phyloP scores from a whole-genome alignment of 1,140 invertebrate species.

The Calephelis nemesis region DNA sequence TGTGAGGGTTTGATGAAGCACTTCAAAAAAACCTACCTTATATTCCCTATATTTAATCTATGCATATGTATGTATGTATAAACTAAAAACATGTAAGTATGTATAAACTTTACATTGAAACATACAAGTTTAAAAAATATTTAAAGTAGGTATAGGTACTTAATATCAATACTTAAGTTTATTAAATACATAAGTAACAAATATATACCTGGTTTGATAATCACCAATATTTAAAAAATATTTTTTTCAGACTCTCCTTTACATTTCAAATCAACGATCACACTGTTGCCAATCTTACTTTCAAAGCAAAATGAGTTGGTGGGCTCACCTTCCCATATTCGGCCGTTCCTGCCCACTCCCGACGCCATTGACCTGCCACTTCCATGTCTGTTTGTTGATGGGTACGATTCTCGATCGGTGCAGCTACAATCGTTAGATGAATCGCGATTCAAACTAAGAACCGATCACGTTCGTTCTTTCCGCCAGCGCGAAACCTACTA shows the following conservation, averaged over 20 bases:
- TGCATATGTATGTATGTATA: no score
- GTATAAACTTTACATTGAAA: no score
- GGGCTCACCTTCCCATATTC: constrained; percentile 72
- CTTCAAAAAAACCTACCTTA: no score
- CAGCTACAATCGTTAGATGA: constrained; percentile 64
- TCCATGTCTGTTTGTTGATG: constrained; percentile 53
- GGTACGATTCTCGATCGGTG: constrained; percentile 55
- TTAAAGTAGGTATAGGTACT: no score
- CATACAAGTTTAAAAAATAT: no score
- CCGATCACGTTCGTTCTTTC: constrained; percentile 54
- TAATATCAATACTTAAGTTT: no score
- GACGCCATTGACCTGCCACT: constrained; percentile 71
- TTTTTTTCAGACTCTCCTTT: neutral
- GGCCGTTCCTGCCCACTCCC: constrained; percentile 72
- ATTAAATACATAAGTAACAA: no score
- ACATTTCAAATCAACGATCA: neutral
- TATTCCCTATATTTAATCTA: no score
- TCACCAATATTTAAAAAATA: neutral
- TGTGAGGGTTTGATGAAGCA: no score
- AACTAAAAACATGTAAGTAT: no score
- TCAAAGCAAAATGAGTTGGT: constrained; percentile 19
- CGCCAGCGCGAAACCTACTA: constrained; percentile 63
- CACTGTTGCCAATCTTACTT: constrained; percentile 1
- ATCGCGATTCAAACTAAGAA: constrained; percentile 42
- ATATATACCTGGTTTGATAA: neutral